Base-by-base conservation (phyloP, 2,797 vertebrate species). In the Pterois miles region DNA sequence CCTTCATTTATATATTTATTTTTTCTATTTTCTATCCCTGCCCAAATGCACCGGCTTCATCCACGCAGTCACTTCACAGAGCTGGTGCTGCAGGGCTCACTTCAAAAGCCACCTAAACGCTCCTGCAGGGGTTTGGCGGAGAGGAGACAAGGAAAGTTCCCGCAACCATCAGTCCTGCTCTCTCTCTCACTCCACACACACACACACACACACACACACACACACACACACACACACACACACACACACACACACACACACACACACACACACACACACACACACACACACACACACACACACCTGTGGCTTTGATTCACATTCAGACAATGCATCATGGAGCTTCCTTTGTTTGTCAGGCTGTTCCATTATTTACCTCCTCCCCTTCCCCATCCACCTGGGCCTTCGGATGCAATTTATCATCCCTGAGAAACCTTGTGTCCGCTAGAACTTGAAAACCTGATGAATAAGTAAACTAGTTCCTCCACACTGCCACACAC, bases 381-480 rank as follows among this genome's bases (percentile, higher is more conserved):
- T 87, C 85, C 83, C 71, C 56, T 84, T 74, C 54, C 83, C 76
- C 82, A 74, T 89, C 88, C 81, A 88, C 86, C 89, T 78, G 87
- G 85, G 88, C 84, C 80, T 86, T 89, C 83, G 25, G 76, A 81
- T 85, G 89, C 88, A 89, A 92, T 93, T 93, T 89, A 93, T 94
- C 93, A 93, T 91, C 86, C 81, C 84, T 18, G 77, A 83, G 89
- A 90, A 93, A 86, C 86, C 88, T 82, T 65, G 90, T 69, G 67
- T 90, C 86, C 74, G 69, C 82, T 59, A 57, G 67, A 90, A 92
- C 86, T 86, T 81, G 87, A 88, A 92, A 91, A 92, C 82, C 89
- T 88, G 92, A 94, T 94, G 90, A 93, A 93, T 94, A 91, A 94
- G 89, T 94, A 93, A 94, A 90, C 74, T 65, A 84, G 83, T 91